Base-by-base conservation (phyloP, 2,888 invertebrate species). In the Linnaemya vulpina region DNA sequence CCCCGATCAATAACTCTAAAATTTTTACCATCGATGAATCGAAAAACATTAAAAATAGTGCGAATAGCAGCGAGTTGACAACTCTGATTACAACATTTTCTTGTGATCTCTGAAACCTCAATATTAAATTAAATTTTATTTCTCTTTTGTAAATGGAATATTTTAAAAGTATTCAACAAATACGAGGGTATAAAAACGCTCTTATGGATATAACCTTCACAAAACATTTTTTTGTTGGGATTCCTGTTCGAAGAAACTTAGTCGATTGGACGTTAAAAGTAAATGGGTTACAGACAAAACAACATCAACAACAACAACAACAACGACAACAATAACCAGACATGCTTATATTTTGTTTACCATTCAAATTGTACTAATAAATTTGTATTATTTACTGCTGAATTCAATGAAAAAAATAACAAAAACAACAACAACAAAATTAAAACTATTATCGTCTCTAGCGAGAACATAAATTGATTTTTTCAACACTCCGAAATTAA, bases 201-300 rank as follows among this genome's bases (percentile, higher is more conserved):
- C 9, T n/a, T 22, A 20, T 49, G 20, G 13, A 20, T 62, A 40
- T 78, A 43, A 78, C 78, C 78, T 78, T 78, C 78, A 78, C 60
- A n/a, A n/a, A n/a, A n/a, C n/a, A 78, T 78, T 43, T 78, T 51
- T 68, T 62, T 20, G 20, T 13, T 20, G 13, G 40, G 40, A 78
- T 63, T 78, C 78, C 70, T 71, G 70, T 78, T 71, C 43, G n/a
- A 43, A 65, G 53, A 65, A 76, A 55, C 17, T n/a, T 17, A 65
- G 17, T 15, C 10, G n/a, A n/a, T 15, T 17, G 51, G 13, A 74
- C 38, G n/a, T 35, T 13, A n/a, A 40, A 35, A 38, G n/a, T 40
- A 25, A 35, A 60, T 60, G 35, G 13, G 3, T 51, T 22, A 71
- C 25, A 15, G 25, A 20, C 46, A 15, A 35, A 58, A n/a, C n/a